phyloP scores from a whole-genome alignment of 2,797 vertebrate species.

The Rhincodon typus region DNA sequence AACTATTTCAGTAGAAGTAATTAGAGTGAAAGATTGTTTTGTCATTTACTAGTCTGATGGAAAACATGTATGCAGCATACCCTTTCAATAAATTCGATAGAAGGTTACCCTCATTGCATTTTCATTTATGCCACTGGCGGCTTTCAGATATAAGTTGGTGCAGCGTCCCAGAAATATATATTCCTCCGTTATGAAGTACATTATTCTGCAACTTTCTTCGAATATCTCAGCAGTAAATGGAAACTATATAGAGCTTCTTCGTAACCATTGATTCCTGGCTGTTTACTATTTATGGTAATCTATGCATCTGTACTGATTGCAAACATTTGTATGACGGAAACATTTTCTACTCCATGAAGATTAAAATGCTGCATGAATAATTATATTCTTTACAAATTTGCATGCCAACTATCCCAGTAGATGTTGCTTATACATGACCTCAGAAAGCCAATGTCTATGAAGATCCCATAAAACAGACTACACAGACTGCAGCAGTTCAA shows the following conservation, averaged over 20 bases:
- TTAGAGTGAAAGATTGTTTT: background rate
- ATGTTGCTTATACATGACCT: background rate
- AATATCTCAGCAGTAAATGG: background rate
- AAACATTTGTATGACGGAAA: background rate
- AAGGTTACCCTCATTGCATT: background rate
- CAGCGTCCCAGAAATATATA: background rate
- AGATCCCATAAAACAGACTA: too few species aligned
- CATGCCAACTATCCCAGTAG: background rate
- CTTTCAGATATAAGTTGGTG: background rate
- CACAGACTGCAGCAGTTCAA: too few species aligned
- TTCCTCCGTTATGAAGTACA: background rate
- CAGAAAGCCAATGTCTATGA: background rate
- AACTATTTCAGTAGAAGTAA: background rate
- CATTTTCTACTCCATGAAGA: background rate
- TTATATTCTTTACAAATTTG: background rate
- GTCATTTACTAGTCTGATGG: background rate
- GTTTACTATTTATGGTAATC: background rate
- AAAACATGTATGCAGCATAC: background rate
- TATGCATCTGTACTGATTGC: background rate
- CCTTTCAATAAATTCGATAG: background rate
- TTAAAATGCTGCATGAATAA: background rate
- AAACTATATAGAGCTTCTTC: background rate
- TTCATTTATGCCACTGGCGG: background rate
- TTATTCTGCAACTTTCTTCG: background rate
- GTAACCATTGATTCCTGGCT: background rate